Evolutionary conservation across 1,140 invertebrate species (phyloP).

Genomic region (Leptopilina clavipes): DNA sequence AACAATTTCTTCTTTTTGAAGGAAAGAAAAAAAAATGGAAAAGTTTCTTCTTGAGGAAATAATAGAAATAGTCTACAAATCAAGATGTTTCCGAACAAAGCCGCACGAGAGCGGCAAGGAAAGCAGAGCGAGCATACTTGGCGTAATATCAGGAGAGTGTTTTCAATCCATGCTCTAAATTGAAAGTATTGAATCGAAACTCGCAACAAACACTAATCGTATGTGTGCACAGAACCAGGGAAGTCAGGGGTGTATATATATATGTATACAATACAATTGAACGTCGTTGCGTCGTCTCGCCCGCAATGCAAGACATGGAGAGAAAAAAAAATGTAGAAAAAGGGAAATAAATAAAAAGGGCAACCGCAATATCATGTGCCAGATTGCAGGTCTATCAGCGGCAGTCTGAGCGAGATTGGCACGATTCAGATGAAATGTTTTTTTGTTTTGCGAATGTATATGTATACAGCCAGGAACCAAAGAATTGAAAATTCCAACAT

Average conservation of each 20-base stretch:
- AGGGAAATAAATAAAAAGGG: constrained; percentile 31
- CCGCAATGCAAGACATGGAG: constrained; percentile 20
- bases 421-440: constrained; percentile 31
- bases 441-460: neutral
- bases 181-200: constrained; percentile 35
- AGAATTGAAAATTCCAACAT: constrained; percentile 14
- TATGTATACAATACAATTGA: neutral
- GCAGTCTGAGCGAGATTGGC: constrained; percentile 32
- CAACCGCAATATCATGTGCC: constrained; percentile 34
- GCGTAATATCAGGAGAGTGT: constrained; percentile 33
- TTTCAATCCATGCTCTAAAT: constrained; percentile 34
- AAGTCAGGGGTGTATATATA: neutral
- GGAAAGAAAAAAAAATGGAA: neutral
- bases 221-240: constrained; percentile 1
- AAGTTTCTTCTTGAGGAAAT: constrained; percentile 14
- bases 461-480: neutral
- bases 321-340: neutral
- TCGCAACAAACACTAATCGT: constrained; percentile 31
- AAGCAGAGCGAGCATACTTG: constrained; percentile 26
- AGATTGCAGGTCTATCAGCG: constrained; percentile 31
- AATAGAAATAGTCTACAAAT: constrained; percentile 33
- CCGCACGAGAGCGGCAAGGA: neutral
- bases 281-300: constrained; percentile 27
- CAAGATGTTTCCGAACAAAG: constrained; percentile 32
- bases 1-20: constrained; percentile 11